Base-by-base conservation (phyloP, 2,113 vertebrate species). In the Anarrhichthys ocellatus region DNA sequence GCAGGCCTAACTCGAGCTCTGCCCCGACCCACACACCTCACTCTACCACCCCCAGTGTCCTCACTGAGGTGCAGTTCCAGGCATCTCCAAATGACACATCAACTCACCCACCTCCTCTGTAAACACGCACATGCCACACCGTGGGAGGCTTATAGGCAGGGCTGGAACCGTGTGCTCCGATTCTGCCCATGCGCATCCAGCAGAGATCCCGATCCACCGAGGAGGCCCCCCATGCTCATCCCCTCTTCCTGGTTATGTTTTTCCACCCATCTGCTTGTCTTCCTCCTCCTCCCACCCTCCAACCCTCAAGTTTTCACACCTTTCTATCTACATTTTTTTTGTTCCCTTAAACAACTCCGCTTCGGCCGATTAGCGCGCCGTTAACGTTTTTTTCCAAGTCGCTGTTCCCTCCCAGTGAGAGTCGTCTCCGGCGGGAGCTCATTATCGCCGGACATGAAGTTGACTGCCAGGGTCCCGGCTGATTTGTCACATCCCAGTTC, bases 401-500 rank as follows among this genome's bases (percentile, higher is more conserved):
- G 34, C 46, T 9, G 22, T 65, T 87, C 73, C 68, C 56, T 67
- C 75, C 81, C 83, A 27, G 72, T 36, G 85, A 82, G 83, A 82
- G 69, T 36, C 9, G 61, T 74, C 87, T 93, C 93, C 90, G 64
- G 73, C 64, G 89, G 92, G 92, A 91, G 89, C 92, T 94, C 93
- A 94, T 93, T 94, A 93, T 93, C 87, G 76, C 88, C 29, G 92
- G 88, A 87, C 90, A 91, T 91, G 92, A 92, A 92, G 88, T 89
- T 88, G 87, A 91, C 89, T 92, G 78, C 88, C 78, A 87, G 85
- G 78, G 89, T 91, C 91, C 89, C 91, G 54, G 82, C 88, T 92
- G 89, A 92, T 88, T 91, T 89, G 89, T 90, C 89, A 87, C 88
- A 89, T 90, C 88, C 82, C 85, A 74, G 86, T 74, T 89, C 76